Evolutionary conservation across 1,140 invertebrate genomes (phyloP).

Genomic region (Dufourea novaeangliae): DNA sequence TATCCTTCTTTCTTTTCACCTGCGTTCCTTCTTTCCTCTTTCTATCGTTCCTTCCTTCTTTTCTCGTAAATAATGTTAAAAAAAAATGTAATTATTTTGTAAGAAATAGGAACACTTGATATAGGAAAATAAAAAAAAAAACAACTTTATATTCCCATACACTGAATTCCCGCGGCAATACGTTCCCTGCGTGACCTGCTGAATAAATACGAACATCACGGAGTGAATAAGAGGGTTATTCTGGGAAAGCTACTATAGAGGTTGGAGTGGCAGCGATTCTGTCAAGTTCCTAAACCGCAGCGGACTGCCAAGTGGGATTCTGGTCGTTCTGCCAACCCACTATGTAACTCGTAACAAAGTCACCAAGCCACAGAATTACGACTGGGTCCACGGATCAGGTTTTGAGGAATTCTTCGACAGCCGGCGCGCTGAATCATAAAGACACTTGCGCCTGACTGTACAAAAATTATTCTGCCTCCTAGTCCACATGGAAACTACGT

Average conservation of each 20-base stretch:
- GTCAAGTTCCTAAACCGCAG: conserved; percentile 59
- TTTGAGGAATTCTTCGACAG: conserved; percentile 21
- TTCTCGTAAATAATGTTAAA: too few species aligned
- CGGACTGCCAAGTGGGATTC: conserved; percentile 63
- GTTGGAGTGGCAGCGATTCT: conserved; percentile 10
- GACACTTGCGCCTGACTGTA: not conserved
- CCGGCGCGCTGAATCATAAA: conserved; percentile 27
- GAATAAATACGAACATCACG: conserved; percentile 63
- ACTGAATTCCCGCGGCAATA: conserved; percentile 29
- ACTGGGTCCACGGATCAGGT: conserved; percentile 45
- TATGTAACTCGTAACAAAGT: conserved; percentile 57
- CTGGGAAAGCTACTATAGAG: conserved; percentile 6
- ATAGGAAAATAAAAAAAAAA: too few species aligned
- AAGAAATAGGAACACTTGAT: too few species aligned
- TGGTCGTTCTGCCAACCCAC: conserved; percentile 38
- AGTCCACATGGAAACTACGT: too few species aligned
- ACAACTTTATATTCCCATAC: conserved; percentile 3
- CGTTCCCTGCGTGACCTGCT: conserved; percentile 34
- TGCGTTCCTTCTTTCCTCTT: too few species aligned
- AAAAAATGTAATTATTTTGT: too few species aligned
- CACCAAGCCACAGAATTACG: conserved; percentile 63
- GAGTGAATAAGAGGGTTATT: conserved; percentile 43
- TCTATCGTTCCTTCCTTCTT: too few species aligned
- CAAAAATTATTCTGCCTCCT: too few species aligned
- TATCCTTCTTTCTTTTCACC: too few species aligned